Evolutionary conservation across 2,113 vertebrate species (phyloP).

Genomic region (Bujurquina vittata): DNA sequence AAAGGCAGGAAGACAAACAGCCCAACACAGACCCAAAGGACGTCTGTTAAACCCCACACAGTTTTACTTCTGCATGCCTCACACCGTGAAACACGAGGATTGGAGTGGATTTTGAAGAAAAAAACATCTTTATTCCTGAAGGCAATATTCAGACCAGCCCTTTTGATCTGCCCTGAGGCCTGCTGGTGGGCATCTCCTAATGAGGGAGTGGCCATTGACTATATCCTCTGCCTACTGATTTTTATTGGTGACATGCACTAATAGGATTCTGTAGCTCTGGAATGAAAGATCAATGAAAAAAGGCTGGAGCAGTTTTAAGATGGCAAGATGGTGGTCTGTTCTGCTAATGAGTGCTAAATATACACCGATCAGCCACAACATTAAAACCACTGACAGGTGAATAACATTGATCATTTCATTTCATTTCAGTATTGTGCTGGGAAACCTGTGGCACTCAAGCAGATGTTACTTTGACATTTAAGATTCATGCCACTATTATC

Average conservation of each 20-base stretch:
- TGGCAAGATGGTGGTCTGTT: not conserved
- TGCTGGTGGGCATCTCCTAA: conserved; percentile 73
- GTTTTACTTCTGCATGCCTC: conserved; percentile 25
- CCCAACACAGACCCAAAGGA: not conserved
- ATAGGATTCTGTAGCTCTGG: conserved; percentile 63
- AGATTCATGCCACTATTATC: not conserved
- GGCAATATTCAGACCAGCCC: conserved; percentile 60
- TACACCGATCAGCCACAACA: not conserved
- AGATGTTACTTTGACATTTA: not conserved
- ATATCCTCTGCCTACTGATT: conserved; percentile 68
- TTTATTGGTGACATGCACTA: conserved; percentile 59
- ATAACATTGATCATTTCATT: not conserved
- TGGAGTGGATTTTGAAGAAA: conserved; percentile 25
- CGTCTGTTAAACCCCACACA: conserved; percentile 18
- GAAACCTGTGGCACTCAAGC: not conserved
- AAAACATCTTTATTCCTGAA: conserved; percentile 24
- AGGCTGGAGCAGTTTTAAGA: conserved; percentile 31
- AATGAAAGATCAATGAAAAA: conserved; percentile 60
- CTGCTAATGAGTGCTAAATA: conserved; percentile 13
- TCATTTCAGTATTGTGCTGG: not conserved
- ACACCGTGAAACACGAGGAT: conserved; percentile 40
- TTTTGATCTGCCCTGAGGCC: conserved; percentile 73
- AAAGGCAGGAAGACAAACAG: not conserved
- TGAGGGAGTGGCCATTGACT: conserved; percentile 66
- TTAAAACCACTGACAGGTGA: conserved; percentile 1